Base-by-base conservation (phyloP, 1,140 invertebrate genomes). In the Antheraea mylitta region DNA sequence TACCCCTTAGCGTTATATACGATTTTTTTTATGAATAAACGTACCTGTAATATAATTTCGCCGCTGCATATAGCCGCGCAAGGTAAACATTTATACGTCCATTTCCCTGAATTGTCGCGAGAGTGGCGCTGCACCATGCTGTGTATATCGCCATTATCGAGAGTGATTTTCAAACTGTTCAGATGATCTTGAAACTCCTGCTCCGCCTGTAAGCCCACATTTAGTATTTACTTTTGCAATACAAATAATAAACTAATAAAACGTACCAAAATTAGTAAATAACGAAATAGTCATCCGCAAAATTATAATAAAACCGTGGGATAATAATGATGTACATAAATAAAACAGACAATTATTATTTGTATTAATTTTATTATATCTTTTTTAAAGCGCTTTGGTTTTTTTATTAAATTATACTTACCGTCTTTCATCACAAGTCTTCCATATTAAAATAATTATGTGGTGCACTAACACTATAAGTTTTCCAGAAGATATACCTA, bases 81-180 rank as follows among this genome's bases (percentile, higher is more conserved):
- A 4, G 90, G 90, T 68, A 78, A 90, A 74, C 90, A 92, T 63
- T 87, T 58, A 70, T 92, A 92, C 58, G 87, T 84, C 86, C 87
- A 90, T 65, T 91, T 88, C 19, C 87, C 87, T 18, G 83, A 81
- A 0, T 85, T 69, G 59, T 92, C 88, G 7, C 87, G 81, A 8
- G 78, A 83, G n/a, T 80, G 81, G 9, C 86, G 68, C 73, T 92
- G 85, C 75, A 90, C 84, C 87, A 92, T 89, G 64, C 73, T 74
- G 6, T 82, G 76, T 19, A 67, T 59, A n/a, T 11, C 76, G 18
- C 82, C 90, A 90, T 91, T 80, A 38, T 91, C 89, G 10, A 82
- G 64, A 62, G 76, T 78, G 63, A 92, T 84, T 82, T 91, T 88
- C 75, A 91, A 83, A 73, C 87, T 89, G 72, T 79, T 85, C 53